Base-by-base conservation (phyloP, 2,797 vertebrate species). In the Gymnocypris eckloni region DNA sequence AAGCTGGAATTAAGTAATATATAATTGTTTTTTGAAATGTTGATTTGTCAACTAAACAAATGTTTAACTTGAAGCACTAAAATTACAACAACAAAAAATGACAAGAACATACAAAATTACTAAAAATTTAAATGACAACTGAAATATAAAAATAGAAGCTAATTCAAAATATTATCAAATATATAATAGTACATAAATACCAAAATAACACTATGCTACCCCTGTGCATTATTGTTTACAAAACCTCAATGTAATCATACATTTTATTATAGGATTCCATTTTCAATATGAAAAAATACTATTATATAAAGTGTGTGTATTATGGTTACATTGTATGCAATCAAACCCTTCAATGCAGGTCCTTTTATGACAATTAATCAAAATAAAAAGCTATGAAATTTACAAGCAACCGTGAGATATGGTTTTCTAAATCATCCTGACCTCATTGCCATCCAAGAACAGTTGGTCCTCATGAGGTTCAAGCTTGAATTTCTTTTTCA, bases 401-500 rank as follows among this genome's bases (percentile, higher is more conserved):
- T 4, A 20, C 25, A 71, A 12, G 28, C 18, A 18, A 20, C 12
- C 16, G 25, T 54, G 18, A 12, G 13, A 41, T 15, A 37, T 45
- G 20, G 18, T 25, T 73, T 48, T 69, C 64, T 70, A 37, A 28
- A 41, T 15, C 10, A 7, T 39, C 77, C 91, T 89, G 82, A 98
- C 98, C 96, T 99, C 98, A 88, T 98, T 99, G 88, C 98, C 98
- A 91, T 99, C 98, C 88, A 99, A 89, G 91, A 99, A 99, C 91
- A 98, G 90, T 91, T 99, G 98, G 89, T 99, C 98, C 85, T 99
- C 98, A 5, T 99, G 98, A 88, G 97, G 97, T 93, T 99, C 98
- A 90, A 99, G 95, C 92, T 99, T 99, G 92, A 99, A 99, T 94
- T 99, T 99, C 94, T 98, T 98, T 94, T 99, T 99, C 43, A 95